Percentiles rank a stretch among this genome's conserved stretches.
Conservation (phyloP, 2,888 invertebrate genomes). For the Thymelicus acteon region DNA sequence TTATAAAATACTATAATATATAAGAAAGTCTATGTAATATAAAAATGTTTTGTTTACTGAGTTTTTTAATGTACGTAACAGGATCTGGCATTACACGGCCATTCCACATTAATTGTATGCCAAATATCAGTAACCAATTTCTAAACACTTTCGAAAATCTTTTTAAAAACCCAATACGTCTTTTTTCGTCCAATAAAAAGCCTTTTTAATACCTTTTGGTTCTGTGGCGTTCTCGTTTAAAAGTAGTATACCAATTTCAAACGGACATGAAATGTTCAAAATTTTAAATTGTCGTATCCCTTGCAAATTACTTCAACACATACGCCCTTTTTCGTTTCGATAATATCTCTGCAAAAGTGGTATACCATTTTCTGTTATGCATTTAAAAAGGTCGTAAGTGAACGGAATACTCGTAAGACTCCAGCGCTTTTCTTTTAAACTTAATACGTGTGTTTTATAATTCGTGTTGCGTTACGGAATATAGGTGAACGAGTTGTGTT, state of each 20-base stretch:
- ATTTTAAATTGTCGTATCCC: conserved; percentile 56
- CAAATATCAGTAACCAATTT: conserved; percentile 24
- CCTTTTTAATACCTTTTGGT: conserved; percentile 44
- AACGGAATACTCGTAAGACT: background rate
- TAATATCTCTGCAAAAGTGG: conserved; percentile 60
- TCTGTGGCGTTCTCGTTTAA: conserved; percentile 40
- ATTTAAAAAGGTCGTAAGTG: conserved; percentile 54
- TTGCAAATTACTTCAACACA: conserved; percentile 41
- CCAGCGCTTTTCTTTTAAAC: conserved; percentile 42
- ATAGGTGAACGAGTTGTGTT: conserved; percentile 47
- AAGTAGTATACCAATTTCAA: conserved; percentile 74
- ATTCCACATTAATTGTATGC: conserved; percentile 14
- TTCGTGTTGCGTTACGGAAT: conserved; percentile 47
- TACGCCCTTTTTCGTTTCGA: conserved; percentile 52
- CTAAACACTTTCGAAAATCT: conserved; percentile 26
- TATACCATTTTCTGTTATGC: conserved; percentile 63
- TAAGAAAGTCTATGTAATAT: no score
- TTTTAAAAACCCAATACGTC: conserved; percentile 38
- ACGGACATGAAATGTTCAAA: conserved; percentile 53
- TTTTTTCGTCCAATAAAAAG: conserved; percentile 13
- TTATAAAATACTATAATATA: no score
- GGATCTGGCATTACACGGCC: no score
- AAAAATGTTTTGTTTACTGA: no score
- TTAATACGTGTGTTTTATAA: conserved; percentile 42
- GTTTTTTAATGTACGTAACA: no score